These are phyloP conservation scores for Pelecanus crispus DNA, from an alignment of 2,113 vertebrate genomes.

Conservation along the genomic window DNA sequence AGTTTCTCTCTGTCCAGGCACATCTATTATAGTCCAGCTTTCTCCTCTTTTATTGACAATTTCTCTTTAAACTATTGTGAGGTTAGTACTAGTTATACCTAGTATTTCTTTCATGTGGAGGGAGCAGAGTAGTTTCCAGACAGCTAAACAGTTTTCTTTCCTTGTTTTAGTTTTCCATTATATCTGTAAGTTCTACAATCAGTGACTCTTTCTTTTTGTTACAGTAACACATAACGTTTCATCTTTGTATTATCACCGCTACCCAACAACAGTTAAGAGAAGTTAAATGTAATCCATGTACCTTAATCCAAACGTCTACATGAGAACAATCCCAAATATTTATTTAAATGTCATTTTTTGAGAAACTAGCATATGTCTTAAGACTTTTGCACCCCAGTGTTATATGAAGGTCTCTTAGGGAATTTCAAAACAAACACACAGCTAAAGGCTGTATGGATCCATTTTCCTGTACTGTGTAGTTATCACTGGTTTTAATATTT, in stretches of 20 bases:
- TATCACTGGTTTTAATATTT: neutral
- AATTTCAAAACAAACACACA: neutral
- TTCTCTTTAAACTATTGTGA: neutral
- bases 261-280: neutral
- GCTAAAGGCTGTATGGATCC: neutral
- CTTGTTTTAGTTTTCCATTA: neutral
- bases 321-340: neutral
- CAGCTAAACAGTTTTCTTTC: neutral
- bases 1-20: neutral
- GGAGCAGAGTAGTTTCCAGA: neutral
- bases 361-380: neutral
- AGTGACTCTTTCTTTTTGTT: neutral
- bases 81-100: neutral
- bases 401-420: neutral
- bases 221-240: neutral
- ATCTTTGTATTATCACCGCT: neutral
- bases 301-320: neutral
- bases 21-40: neutral
- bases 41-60: neutral
- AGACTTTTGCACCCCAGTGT: neutral
- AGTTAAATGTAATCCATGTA: neutral
- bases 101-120: neutral
- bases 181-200: neutral
- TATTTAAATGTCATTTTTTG: neutral
- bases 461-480: neutral